A percentile compares a stretch with the other conserved stretches of the same genome.
Evolutionary conservation across 2,113 vertebrate genomes (phyloP).

Genomic region (Geothlypis trichas): DNA sequence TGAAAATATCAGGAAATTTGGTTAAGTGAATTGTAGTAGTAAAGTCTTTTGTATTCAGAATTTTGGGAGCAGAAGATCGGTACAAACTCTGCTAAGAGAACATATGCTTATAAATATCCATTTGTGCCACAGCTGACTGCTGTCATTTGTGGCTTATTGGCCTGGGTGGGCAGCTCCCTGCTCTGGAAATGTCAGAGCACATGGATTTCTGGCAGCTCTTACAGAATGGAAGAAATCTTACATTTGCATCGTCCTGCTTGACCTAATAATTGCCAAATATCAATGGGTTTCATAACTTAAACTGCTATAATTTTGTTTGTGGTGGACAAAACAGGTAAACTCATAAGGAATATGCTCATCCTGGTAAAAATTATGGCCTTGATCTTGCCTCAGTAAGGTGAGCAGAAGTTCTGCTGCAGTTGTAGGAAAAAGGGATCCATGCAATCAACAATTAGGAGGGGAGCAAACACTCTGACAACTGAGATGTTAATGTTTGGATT

Average conservation of each 20-base stretch:
- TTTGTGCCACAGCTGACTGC: neutral
- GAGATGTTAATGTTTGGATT: neutral
- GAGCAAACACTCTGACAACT: neutral
- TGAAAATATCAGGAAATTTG: neutral
- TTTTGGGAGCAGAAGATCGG: neutral
- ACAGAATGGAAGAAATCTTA: neutral
- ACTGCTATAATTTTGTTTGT: neutral
- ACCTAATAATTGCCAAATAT: neutral
- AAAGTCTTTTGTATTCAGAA: neutral
- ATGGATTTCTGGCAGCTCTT: neutral
- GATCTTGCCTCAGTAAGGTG: neutral
- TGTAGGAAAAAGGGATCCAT: neutral
- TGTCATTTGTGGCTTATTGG: neutral
- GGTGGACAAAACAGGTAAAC: neutral
- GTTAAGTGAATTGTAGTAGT: neutral
- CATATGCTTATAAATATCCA: neutral
- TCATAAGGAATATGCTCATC: neutral
- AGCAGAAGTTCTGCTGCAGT: neutral
- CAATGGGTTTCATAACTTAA: neutral
- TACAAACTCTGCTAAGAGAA: neutral
- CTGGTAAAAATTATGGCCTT: neutral
- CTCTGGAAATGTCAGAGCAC: neutral
- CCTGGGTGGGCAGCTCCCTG: neutral
- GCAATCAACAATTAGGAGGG: neutral
- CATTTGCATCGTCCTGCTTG: neutral